Percentiles rank a stretch among this genome's conserved stretches.
phyloP scores from a whole-genome alignment of 2,797 vertebrate species.

The Chiloscyllium punctatum region DNA sequence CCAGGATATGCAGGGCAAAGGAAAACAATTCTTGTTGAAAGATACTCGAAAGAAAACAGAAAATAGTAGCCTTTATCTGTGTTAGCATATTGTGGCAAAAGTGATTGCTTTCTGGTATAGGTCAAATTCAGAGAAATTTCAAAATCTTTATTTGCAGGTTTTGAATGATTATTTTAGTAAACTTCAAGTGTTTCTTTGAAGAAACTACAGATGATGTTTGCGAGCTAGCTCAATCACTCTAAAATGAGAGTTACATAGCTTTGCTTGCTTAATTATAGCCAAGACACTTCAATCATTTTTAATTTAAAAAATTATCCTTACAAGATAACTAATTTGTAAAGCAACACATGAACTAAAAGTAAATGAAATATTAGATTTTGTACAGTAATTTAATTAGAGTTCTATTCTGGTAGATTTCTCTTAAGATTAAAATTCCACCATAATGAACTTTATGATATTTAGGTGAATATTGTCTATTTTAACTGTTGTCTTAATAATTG shows the following conservation, averaged over 20 bases:
- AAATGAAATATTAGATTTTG: background rate
- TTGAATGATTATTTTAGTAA: background rate
- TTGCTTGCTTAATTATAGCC: constrained; percentile 27
- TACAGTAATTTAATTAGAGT: constrained; percentile 24
- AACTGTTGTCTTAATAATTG: background rate
- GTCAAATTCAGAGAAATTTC: background rate
- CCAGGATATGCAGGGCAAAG: background rate
- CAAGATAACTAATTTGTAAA: constrained; percentile 45
- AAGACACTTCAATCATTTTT: constrained; percentile 35
- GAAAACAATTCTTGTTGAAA: constrained; percentile 27
- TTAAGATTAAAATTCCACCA: constrained; percentile 1
- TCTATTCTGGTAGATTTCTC: background rate
- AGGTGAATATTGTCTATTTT: background rate
- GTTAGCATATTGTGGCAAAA: background rate
- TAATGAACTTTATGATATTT: background rate
- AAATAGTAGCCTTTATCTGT: background rate
- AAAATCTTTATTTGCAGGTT: background rate
- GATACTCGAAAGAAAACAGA: background rate
- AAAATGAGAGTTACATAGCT: constrained; percentile 19
- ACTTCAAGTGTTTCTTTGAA: constrained; percentile 26
- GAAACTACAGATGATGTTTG: background rate
- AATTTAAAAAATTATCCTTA: constrained; percentile 50
- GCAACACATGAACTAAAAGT: constrained; percentile 22
- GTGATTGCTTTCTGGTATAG: constrained; percentile 1
- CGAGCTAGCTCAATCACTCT: background rate